These are phyloP conservation scores for Phasianus colchicus DNA, from an alignment of 2,113 vertebrate species.

Conservation along the genomic window DNA sequence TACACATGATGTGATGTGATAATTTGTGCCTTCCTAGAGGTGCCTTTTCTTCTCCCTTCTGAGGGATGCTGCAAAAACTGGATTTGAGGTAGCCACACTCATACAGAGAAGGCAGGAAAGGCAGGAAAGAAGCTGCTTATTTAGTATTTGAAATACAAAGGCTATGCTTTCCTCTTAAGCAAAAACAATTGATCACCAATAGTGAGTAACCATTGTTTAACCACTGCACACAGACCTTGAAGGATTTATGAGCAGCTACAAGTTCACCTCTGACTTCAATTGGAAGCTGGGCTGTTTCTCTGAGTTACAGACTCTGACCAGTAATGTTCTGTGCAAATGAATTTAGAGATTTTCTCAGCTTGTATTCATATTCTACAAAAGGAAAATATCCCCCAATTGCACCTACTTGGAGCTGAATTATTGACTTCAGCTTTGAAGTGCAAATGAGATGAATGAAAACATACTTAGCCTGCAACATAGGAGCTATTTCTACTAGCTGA, in stretches of 20 bases:
- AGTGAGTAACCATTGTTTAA: conserved; percentile 54
- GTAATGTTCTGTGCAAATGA: conserved; percentile 73
- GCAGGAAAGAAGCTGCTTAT: background rate
- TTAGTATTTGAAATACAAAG: conserved; percentile 25
- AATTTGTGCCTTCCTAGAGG: background rate
- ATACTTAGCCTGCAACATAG: conserved; percentile 67
- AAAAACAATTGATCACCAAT: conserved; percentile 64
- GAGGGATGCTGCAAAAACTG: background rate
- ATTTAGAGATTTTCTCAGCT: conserved; percentile 80
- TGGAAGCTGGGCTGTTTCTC: background rate
- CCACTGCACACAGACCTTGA: background rate
- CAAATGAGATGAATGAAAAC: conserved; percentile 82
- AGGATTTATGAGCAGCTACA: conserved; percentile 56
- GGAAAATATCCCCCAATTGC: conserved; percentile 76
- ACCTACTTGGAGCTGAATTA: conserved; percentile 79
- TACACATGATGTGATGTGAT: background rate
- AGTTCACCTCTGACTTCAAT: conserved; percentile 24
- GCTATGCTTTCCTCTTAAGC: conserved; percentile 31
- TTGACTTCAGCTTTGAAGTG: conserved; percentile 81
- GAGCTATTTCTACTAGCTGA: conserved; percentile 67
- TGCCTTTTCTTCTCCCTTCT: background rate
- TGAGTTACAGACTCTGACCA: conserved; percentile 25
- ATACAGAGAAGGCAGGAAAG: background rate
- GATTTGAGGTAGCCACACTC: background rate
- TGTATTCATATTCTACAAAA: conserved; percentile 73